Conservation (phyloP, 1,140 invertebrate genomes). For the Camponotus pennsylvanicus region DNA sequence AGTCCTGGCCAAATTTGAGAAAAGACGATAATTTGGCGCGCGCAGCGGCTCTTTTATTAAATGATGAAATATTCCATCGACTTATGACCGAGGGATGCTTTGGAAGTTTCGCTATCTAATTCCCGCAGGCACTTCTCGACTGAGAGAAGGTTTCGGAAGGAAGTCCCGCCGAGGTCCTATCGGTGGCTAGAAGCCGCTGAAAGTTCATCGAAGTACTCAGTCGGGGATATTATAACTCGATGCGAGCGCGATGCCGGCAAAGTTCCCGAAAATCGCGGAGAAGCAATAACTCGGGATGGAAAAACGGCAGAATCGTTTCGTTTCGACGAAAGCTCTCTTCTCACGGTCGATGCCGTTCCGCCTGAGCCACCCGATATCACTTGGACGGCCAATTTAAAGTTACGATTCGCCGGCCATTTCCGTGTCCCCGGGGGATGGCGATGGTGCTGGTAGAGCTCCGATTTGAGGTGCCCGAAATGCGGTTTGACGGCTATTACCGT, state of each 20-base stretch:
- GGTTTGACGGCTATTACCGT: conserved; percentile 62
- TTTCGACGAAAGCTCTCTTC: conserved; percentile 40
- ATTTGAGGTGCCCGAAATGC: conserved; percentile 51
- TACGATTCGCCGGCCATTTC: conserved; percentile 71
- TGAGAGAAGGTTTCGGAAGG: conserved; percentile 33
- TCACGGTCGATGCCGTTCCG: conserved; percentile 42
- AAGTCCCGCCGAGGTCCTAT: conserved; percentile 26
- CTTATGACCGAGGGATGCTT: conserved; percentile 12
- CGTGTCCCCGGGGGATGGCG: conserved; percentile 30
- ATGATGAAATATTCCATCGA: conserved; percentile 31
- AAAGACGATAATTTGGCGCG: not conserved
- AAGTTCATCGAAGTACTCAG: conserved; percentile 47
- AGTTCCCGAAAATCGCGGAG: conserved; percentile 52
- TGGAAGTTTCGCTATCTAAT: conserved; percentile 54
- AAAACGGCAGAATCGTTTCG: conserved; percentile 53
- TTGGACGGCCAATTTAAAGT: conserved; percentile 74
- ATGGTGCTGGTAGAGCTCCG: conserved; percentile 1
- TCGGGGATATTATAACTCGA: conserved; percentile 64
- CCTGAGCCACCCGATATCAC: conserved; percentile 66
- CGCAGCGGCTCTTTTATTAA: conserved; percentile 19
- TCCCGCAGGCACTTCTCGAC: conserved; percentile 30
- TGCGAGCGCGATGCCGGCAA: conserved; percentile 32
- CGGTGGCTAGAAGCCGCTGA: not conserved
- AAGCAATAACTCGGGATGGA: conserved; percentile 56
- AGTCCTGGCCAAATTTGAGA: not conserved